These are phyloP conservation scores for Archips crataeganus DNA, from an alignment of 2,888 invertebrate species.

Conservation along the genomic window DNA sequence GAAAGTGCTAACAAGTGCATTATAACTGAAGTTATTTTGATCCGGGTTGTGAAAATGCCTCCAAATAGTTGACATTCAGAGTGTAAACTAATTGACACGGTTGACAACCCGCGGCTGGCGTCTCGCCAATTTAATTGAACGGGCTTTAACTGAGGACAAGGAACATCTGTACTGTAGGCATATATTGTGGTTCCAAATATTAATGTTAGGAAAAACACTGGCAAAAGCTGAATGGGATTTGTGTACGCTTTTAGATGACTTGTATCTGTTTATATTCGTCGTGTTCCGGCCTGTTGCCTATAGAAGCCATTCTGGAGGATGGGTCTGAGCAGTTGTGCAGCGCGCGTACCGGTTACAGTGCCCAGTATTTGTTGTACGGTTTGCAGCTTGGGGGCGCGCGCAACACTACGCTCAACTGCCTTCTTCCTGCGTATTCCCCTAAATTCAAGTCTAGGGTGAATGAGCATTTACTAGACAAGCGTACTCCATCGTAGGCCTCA, in stretches of 20 bases:
- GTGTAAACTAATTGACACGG: conserved; percentile 66
- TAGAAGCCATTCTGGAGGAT: too few relatives aligned
- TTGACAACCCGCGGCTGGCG: conserved; percentile 65
- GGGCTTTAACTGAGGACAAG: conserved; percentile 47
- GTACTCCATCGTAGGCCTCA: too few relatives aligned
- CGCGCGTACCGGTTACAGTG: too few relatives aligned
- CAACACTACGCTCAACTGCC: too few relatives aligned
- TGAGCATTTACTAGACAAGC: too few relatives aligned
- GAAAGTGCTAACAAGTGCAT: not conserved
- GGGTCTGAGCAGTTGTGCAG: too few relatives aligned
- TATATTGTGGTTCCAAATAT: not conserved
- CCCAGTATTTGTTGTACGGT: too few relatives aligned
- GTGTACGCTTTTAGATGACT: not conserved
- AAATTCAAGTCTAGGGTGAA: too few relatives aligned
- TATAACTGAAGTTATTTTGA: not conserved
- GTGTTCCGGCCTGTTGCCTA: too few relatives aligned
- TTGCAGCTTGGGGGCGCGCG: too few relatives aligned
- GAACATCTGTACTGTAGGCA: conserved; percentile 28
- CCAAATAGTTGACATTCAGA: conserved; percentile 51
- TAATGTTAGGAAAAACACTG: not conserved
- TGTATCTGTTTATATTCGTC: too few relatives aligned
- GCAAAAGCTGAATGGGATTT: not conserved
- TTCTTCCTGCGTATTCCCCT: too few relatives aligned
- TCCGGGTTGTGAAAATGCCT: not conserved
- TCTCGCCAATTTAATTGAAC: conserved; percentile 64